These are phyloP conservation scores for Coleophora deauratella DNA, from an alignment of 2,888 invertebrate species.

Conservation along the genomic window DNA sequence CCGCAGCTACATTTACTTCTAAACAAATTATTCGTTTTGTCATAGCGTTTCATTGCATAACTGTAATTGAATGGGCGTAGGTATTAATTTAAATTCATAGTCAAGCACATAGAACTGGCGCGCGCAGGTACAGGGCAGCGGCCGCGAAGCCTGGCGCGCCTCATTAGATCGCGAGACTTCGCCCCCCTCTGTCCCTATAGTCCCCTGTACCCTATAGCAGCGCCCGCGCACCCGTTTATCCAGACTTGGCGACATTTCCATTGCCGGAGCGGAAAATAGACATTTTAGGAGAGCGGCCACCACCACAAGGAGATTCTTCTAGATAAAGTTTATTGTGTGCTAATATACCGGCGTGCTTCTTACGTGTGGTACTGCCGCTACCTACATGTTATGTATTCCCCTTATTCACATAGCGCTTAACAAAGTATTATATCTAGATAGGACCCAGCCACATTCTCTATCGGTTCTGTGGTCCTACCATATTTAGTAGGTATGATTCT, in stretches of 20 bases:
- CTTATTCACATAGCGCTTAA: background rate
- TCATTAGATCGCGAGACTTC: constrained; percentile 50
- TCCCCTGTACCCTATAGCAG: constrained; percentile 19
- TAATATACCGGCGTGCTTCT: constrained; percentile 46
- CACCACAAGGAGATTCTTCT: constrained; percentile 37
- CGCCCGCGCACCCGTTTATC: constrained; percentile 56
- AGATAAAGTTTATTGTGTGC: constrained; percentile 63
- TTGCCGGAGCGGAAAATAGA: constrained; percentile 59
- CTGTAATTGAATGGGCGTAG: constrained; percentile 47
- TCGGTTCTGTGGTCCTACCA: too few relatives aligned
- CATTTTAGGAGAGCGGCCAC: constrained; percentile 55
- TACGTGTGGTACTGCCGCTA: constrained; percentile 21
- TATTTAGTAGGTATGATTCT: background rate
- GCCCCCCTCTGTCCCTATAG: constrained; percentile 20
- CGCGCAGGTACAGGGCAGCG: constrained; percentile 50
- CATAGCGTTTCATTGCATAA: constrained; percentile 1
- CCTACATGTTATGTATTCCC: background rate
- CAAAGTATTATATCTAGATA: background rate
- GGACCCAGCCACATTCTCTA: background rate
- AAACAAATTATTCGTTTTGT: constrained; percentile 1
- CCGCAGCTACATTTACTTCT: constrained; percentile 6
- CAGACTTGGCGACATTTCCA: constrained; percentile 59
- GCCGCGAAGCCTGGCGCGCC: constrained; percentile 46
- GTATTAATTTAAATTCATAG: constrained; percentile 49
- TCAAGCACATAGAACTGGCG: constrained; percentile 40